These are phyloP conservation scores for Zygogramma bicolorata DNA, from an alignment of 2,888 invertebrate species.

Conservation along the genomic window DNA sequence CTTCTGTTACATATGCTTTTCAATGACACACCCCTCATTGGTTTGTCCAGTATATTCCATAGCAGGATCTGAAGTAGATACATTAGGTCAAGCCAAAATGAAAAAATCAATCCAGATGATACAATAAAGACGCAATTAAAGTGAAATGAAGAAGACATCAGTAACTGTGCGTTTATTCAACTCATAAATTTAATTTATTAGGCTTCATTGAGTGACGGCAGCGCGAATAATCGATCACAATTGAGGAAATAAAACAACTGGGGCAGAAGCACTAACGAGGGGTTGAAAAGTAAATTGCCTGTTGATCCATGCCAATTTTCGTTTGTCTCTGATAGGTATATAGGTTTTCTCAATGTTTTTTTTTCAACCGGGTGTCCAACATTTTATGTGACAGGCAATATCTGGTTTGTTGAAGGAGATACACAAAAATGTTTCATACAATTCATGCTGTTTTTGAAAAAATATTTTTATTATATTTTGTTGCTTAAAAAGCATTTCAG, in stretches of 20 bases:
- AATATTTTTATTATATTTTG: no score
- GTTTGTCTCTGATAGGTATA: neutral
- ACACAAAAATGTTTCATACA: no score
- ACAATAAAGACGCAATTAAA: neutral
- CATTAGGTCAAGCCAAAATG: no score
- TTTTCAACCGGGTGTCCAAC: no score
- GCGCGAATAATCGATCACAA: slow-evolving; percentile 27
- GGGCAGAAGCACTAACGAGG: slow-evolving; percentile 11
- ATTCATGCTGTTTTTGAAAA: no score
- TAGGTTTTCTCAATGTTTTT: neutral
- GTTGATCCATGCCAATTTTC: neutral
- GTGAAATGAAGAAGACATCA: neutral
- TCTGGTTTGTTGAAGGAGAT: no score
- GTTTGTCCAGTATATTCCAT: no score
- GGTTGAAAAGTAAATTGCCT: neutral
- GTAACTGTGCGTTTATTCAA: slow-evolving; percentile 8
- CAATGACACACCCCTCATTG: no score
- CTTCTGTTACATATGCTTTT: no score
- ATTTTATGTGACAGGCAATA: no score
- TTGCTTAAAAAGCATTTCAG: no score
- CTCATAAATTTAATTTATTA: slow-evolving; percentile 30
- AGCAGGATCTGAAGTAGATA: no score
- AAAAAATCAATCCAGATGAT: neutral
- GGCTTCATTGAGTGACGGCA: slow-evolving; percentile 26
- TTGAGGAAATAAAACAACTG: slow-evolving; percentile 28